Conservation (phyloP, 2,797 vertebrate species). For the Cuculus canorus region DNA sequence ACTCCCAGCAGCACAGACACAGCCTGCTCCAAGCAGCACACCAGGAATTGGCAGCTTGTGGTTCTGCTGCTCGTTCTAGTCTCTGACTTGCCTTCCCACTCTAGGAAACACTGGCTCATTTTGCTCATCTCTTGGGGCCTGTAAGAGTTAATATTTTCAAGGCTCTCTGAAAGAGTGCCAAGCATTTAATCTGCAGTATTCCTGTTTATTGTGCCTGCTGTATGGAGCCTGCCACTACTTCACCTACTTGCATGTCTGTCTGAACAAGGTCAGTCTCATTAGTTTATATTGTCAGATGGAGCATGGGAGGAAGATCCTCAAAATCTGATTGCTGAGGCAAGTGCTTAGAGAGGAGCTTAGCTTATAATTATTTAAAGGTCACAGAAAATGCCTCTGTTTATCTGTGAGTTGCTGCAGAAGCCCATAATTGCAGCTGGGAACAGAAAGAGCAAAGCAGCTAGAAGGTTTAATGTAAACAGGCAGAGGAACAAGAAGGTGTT, state of each 20-base stretch:
- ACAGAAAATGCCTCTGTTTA: slow-evolving; percentile 40
- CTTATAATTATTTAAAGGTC: slow-evolving; percentile 55
- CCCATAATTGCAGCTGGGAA: slow-evolving; percentile 1
- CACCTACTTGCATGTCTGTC: slow-evolving; percentile 7
- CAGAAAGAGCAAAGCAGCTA: slow-evolving; percentile 20
- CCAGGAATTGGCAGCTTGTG: neutral
- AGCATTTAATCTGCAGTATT: slow-evolving; percentile 57
- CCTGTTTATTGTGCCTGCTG: slow-evolving; percentile 50
- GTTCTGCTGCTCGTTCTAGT: neutral
- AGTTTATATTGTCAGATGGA: slow-evolving; percentile 36
- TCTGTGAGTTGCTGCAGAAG: slow-evolving; percentile 44
- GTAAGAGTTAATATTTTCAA: slow-evolving; percentile 51
- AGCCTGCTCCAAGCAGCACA: neutral
- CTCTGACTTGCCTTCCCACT: neutral
- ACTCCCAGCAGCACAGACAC: neutral
- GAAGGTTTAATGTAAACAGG: neutral
- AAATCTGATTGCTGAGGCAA: slow-evolving; percentile 42
- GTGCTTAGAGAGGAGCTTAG: neutral
- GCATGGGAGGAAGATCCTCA: slow-evolving; percentile 12
- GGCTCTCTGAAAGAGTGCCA: slow-evolving; percentile 52
- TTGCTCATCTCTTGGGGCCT: slow-evolving; percentile 4
- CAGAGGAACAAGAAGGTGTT: slow-evolving; percentile 18
- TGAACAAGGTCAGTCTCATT: slow-evolving; percentile 50
- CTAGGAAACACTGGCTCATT: neutral
- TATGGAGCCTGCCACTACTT: slow-evolving; percentile 1